Base-by-base conservation (phyloP, 2,888 invertebrate species). In the Metalampra italica region DNA sequence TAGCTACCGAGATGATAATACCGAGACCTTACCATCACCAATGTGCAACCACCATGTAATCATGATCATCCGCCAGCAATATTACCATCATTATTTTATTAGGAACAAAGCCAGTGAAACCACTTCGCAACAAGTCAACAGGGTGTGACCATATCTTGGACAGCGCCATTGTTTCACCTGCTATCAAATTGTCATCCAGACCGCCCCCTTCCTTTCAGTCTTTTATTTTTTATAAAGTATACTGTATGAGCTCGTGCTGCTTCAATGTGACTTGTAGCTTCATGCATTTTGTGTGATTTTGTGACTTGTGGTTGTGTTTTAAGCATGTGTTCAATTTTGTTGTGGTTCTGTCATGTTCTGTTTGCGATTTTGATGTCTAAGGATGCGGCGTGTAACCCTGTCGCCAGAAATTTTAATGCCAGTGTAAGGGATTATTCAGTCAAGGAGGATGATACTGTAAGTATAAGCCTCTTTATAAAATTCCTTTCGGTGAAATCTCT, bases 101-200 rank as follows among this genome's bases (percentile, higher is more conserved):
- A 77, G 59, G 74, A 69, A 78, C 81, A 79, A 81, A 78, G 75
- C 66, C 67, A 70, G 85, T 82, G 86, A 85, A 84, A 85, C 72
- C 61, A 68, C 37, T 77, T 64, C 80, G 85, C 86, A 88, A 88
- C 66, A 53, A 78, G 53, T 64, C 87, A 87, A 79, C 88, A 71
- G 71, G 72, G 68, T 83, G 82, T 82, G 63, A 86, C 86, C 68
- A 64, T 62, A 68, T 77, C 80, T 83, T 67, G 77, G 79, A 72
- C 78, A 60, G 56, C 46, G 52, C 81, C 69, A 87, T 86, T 87
- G 87, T 88, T 78, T 69, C 53, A 60, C 56, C 64, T 71, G 58
- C 68, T 75, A 82, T 79, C 82, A 85, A 82, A 83, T 82, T 84
- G 81, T 82, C 82, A 81, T 75, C 71, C 62, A 60, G 69, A 66